Evolutionary conservation across 2,797 vertebrate genomes (phyloP), one percentile per base, ranked within the genome.

Genomic region (Yasuhikotakia modesta): DNA sequence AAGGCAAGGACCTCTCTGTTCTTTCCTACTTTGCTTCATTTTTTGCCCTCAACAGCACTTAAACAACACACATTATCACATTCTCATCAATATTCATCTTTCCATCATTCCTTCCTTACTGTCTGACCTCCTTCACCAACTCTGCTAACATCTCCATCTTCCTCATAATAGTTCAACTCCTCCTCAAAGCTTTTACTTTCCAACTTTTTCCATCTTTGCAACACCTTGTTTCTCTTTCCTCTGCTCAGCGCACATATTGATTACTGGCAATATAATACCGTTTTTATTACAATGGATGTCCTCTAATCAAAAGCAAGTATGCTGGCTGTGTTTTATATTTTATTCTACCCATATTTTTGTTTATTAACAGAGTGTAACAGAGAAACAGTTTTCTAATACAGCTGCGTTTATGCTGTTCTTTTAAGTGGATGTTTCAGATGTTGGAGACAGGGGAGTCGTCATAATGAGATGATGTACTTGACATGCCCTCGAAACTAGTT

Each of bases 1-100:
- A 32, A 73, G 64, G 24, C 30, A 52, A n/a, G 53, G 27, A 27
- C 52, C 24, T 69, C 10, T 53, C 53, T 7, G 22, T 32, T 24
- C 71, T 81, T 78, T 72, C 72, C 76, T 30, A 17, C 52, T 73
- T 71, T 58, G 27, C 55, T 58, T 48, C 1, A 17, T 74, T 66
- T 73, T 43, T 65, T 11, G n/a, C 55, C 43, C 50, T 71, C 72
- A 76, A 35, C 81, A 78, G 55, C 80, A 70, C 81, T 70, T 74
- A 81, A 77, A 78, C 74, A 76, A 78, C 80, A 85, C 74, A 79
- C 82, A 86, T 88, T 88, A 88, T 87, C 82, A 39, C 71, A 16
- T 61, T 50, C 79, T 73, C 84, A 89, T 92, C 86, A 88, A 89
- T 87, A 90, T 92, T 89, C 83, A 87, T 46, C 74, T 76, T 57